These are phyloP conservation scores for Sminthurinus signatus DNA, from an alignment of 1,140 invertebrate genomes.

Conservation along the genomic window DNA sequence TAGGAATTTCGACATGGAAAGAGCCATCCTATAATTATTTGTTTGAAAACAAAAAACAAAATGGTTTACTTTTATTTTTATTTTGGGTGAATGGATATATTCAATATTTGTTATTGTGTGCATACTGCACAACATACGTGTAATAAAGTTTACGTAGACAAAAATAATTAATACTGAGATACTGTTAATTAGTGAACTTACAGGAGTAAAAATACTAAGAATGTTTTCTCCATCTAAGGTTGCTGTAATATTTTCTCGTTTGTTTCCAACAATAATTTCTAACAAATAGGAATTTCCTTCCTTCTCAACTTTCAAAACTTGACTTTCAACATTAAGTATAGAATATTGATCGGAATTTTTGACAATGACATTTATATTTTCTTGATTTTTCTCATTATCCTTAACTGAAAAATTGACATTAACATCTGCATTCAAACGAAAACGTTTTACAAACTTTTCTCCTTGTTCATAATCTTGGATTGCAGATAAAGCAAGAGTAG, in stretches of 20 bases:
- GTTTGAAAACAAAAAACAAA: no score
- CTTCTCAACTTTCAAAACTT: constrained; percentile 13
- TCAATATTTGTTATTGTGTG: no score
- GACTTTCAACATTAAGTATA: constrained; percentile 1
- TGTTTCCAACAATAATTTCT: constrained; percentile 22
- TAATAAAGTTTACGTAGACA: no score
- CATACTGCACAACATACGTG: no score
- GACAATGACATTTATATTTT: background rate
- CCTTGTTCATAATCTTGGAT: constrained; percentile 29
- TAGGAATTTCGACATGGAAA: constrained; percentile 48
- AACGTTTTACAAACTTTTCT: constrained; percentile 23
- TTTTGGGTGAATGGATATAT: no score
- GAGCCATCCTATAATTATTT: constrained; percentile 50
- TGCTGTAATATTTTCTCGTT: constrained; percentile 19
- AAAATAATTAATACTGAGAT: no score
- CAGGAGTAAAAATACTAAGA: constrained; percentile 33
- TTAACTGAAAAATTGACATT: constrained; percentile 14
- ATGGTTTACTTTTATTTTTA: no score
- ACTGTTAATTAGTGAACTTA: constrained; percentile 6
- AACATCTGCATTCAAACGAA: constrained; percentile 26
- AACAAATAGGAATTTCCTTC: constrained; percentile 28
- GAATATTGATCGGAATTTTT: background rate
- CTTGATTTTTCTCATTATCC: constrained; percentile 24
- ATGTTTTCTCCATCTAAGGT: constrained; percentile 20
- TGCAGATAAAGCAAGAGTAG: constrained; percentile 21